Base-by-base conservation (phyloP, 2,888 invertebrate genomes). In the Perizoma flavofasciatum region DNA sequence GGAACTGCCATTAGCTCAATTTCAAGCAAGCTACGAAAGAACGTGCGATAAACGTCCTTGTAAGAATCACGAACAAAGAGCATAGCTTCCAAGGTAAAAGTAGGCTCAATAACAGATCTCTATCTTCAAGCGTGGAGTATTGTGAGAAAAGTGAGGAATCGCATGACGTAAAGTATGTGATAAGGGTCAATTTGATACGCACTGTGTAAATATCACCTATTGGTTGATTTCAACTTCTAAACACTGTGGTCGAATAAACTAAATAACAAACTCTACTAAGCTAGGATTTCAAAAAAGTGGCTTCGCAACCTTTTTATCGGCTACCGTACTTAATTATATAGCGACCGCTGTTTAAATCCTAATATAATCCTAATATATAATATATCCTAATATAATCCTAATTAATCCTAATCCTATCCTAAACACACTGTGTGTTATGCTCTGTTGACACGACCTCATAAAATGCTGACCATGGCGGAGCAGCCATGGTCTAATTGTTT, bases 41-140 rank as follows among this genome's bases (percentile, higher is more conserved):
- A 58, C 49, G 52, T 56, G 49, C 46, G 47, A 11, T 10, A n/a
- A 1, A 8, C 47, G 64, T 62, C 68, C 62, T 66, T 68, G 61
- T 46, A 59, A 5, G 53, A 58, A 51, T 47, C 44, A 51, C 51
- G 51, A 61, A 68, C 66, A 64, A 67, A 63, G 63, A 59, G 56
- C 56, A 46, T 53, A 49, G 62, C 58, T 47, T 37, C 37, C 37
- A 6, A 37, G 7, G 6, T 37, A 37, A 37, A 6, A 6, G 58
- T 53, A 39, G 52, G 46, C 59, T 53, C 35, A 46, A 37, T 59
- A 46, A 52, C 56, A 48, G 61, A 65, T 62, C 22, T 34, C 33
- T 60, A 62, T 65, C 62, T 60, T 7, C 10, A 47, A 54, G 39
- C 41, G 57, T 39, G 43, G 33, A 47, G 48, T 52, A 56, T 43